These are phyloP conservation scores for Corythornis cristatus DNA, from an alignment of 2,113 vertebrate species.

Conservation along the genomic window DNA sequence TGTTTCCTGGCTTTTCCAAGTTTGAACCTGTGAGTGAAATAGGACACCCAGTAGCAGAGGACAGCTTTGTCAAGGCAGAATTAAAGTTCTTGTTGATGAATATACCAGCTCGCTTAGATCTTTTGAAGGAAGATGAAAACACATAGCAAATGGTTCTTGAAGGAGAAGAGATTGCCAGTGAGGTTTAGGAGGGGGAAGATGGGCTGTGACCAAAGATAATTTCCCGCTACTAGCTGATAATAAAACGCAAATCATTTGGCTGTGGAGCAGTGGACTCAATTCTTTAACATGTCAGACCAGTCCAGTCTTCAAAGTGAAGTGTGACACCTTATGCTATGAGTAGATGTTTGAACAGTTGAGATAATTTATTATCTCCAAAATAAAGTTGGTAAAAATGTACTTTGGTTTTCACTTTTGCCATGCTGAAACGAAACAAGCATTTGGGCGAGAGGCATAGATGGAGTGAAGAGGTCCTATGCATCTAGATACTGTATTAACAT, in stretches of 20 bases:
- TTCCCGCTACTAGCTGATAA: not conserved
- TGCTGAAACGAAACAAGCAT: not conserved
- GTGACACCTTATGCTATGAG: not conserved
- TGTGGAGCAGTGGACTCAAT: not conserved
- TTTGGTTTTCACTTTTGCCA: not conserved
- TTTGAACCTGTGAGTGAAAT: not conserved
- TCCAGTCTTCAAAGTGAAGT: not conserved
- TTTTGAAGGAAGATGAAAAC: not conserved
- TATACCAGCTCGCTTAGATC: not conserved
- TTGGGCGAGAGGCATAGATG: not conserved
- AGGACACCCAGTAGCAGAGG: not conserved
- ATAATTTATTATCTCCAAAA: not conserved
- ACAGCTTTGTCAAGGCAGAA: not conserved
- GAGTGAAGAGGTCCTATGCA: not conserved
- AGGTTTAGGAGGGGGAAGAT: not conserved
- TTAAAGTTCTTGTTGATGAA: not conserved
- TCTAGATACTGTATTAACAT: not conserved
- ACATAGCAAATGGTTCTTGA: not conserved
- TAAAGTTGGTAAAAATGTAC: not conserved
- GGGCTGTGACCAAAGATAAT: not conserved
- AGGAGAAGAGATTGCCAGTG: not conserved
- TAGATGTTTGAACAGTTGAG: not conserved
- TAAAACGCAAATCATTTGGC: not conserved
- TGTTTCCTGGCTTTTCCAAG: not conserved
- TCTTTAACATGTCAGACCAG: not conserved